Evolutionary conservation across 1,140 invertebrate species (phyloP), one percentile per base, ranked within the genome.

Genomic region (Zaprionus taronus): DNA sequence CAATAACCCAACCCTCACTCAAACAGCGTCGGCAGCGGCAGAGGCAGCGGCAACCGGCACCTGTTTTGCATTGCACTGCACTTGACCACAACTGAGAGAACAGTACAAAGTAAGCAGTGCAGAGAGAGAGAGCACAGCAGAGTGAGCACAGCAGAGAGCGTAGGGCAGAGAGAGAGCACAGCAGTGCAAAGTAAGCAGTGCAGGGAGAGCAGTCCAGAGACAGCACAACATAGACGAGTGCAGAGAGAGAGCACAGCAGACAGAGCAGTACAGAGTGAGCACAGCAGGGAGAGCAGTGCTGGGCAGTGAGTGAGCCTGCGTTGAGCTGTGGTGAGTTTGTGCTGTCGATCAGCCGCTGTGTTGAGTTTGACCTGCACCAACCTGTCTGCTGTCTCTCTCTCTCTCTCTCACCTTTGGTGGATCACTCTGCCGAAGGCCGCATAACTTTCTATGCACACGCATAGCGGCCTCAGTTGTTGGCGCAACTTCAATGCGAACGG

Each of bases 291-390:
- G 31, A 34, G 31, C 31, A 34, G 28, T 31, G 28, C 7, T 9
- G 6, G 7, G 7, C 28, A 55, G 17, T 22, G 61, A 61, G 56
- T 28, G 64, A 49, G 47, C 5, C 31, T 17, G 34, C n/a, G 72
- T 69, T 9, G n/a, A 7, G 5, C n/a, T 47, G 75, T 70, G 65
- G 79, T 80, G 75, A 67, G 61, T 82, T 78, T 26, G 6, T 26
- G 47, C 7, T 17, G 55, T 28, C 12, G 66, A 70, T 63, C 57
- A 74, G 6, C 67, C 63, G 5, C 28, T 71, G 72, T 74, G 85
- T 87, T 89, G 81, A 77, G 81, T 89, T 84, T 90, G 86, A 89
- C 85, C 85, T 89, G 81, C 85, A 85, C 70, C 79, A 89, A 89
- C 82, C 74, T 83, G 72, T 51, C 20, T 41, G 31, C n/a, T 17